Evolutionary conservation across 2,113 vertebrate genomes (phyloP).

Genomic region (Choloepus hoffmanni): DNA sequence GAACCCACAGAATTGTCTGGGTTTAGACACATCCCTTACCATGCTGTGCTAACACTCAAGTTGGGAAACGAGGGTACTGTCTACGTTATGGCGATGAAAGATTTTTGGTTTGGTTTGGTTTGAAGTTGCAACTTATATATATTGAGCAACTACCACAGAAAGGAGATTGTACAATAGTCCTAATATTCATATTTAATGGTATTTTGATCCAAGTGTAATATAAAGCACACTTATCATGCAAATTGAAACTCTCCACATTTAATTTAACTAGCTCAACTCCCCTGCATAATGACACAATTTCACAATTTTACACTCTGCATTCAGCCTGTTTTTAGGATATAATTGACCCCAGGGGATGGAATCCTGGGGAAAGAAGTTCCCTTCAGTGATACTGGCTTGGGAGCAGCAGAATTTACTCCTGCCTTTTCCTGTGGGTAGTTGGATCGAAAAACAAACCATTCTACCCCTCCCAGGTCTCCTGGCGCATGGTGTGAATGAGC

Average conservation of each 20-base stretch:
- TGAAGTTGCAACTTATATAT: not conserved
- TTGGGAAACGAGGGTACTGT: not conserved
- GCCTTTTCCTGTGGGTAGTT: not conserved
- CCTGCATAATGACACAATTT: not conserved
- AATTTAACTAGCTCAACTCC: not conserved
- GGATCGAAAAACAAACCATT: not conserved
- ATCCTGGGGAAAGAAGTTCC: slow-evolving; percentile 26
- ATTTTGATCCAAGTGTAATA: slow-evolving; percentile 31
- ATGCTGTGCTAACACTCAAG: not conserved
- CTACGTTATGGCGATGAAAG: not conserved
- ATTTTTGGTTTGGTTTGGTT: not conserved
- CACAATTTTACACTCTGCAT: not conserved
- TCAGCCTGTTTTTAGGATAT: not conserved
- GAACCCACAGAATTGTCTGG: not conserved
- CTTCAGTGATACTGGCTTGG: not conserved
- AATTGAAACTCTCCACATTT: slow-evolving; percentile 20
- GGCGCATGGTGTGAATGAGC: not conserved
- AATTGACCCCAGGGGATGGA: not conserved
- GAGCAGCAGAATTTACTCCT: slow-evolving; percentile 1
- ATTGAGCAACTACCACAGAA: not conserved
- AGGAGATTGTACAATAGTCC: not conserved
- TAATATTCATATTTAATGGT: slow-evolving; percentile 59
- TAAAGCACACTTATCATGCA: slow-evolving; percentile 45
- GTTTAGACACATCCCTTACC: not conserved
- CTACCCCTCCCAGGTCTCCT: not conserved